These are phyloP conservation scores for Porites australiensis DNA, from an alignment of 64 coral and sea anemone genomes.

Conservation along the genomic window DNA sequence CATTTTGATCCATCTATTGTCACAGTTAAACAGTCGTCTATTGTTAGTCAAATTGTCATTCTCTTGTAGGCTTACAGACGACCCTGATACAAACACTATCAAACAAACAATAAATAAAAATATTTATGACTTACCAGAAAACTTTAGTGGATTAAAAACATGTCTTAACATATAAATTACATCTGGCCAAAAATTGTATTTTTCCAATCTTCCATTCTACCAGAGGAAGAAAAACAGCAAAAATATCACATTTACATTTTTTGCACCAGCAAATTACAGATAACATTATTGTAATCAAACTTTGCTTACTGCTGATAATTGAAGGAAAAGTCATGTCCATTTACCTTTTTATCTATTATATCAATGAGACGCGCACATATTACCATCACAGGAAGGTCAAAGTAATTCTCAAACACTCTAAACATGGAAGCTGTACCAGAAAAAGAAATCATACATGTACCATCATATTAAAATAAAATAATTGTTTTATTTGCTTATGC, in stretches of 20 bases:
- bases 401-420: slow-evolving; percentile 91
- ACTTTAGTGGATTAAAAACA: slow-evolving; percentile 60
- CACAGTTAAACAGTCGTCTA: too few species aligned
- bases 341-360: slow-evolving; percentile 85
- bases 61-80: too few species aligned
- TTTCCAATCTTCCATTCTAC: slow-evolving; percentile 58
- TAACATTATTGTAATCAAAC: too few species aligned
- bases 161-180: slow-evolving; percentile 39
- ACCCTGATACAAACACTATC: neutral
- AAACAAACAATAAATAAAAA: neutral
- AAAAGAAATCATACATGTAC: neutral
- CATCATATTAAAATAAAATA: too few species aligned
- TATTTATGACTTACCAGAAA: slow-evolving; percentile 47
- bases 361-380: slow-evolving; percentile 82
- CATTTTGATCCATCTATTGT: too few species aligned
- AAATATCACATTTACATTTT: neutral
- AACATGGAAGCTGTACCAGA: slow-evolving; percentile 57
- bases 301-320: too few species aligned
- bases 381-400: slow-evolving; percentile 81
- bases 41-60: too few species aligned
- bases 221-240: neutral
- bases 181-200: slow-evolving; percentile 85
- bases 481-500: too few species aligned
- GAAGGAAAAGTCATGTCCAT: too few species aligned
- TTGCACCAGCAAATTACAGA: neutral